Evolutionary conservation across 92 coral and sea anemone genomes (phyloP), one percentile per base, ranked within the genome.

Genomic region (Galaxea fascicularis): DNA sequence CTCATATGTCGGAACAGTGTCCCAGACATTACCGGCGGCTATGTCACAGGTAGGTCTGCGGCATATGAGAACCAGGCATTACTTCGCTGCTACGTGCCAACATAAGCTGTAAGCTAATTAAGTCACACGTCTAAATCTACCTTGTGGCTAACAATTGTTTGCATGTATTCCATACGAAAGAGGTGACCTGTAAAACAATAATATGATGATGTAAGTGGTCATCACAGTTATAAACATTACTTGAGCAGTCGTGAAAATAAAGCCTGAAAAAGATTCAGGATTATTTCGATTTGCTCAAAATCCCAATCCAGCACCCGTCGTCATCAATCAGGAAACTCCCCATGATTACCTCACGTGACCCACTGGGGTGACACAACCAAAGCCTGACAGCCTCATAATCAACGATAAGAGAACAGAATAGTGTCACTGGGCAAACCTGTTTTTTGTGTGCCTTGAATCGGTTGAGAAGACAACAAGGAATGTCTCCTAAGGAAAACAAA

Each of bases 81-180:
- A 49, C 17, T 49, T 49, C 54, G 3, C 62, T 28, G 13, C 9
- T 46, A 46, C 29, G 15, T 15, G 4, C 13, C 18, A 65, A 65
- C 41, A 27, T 1, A n/a, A n/a, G n/a, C 20, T 27, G 6, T 10
- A 65, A 9, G 8, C 44, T 30, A 4, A 15, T 65, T 12, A 65
- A 27, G 12, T 58, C 3, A 39, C 9, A 56, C 11, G 24, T 41
- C 22, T n/a, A 58, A 45, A 77, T 64, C 25, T 35, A 93, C 97
- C 97, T 93, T 67, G 97, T 91, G 17, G 97, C 97, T 53, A 93
- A 88, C 4, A 83, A 82, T 28, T 82, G 87, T 73, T 89, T 93
- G 85, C 79, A 68, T 29, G 85, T 16, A 67, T 83, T 91, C 97
- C 97, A 93, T 5, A 86, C 97, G 72, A 95, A 93, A 45, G 90